phyloP scores from a whole-genome alignment of 2,888 invertebrate species.

The Geotrupes spiniger region DNA sequence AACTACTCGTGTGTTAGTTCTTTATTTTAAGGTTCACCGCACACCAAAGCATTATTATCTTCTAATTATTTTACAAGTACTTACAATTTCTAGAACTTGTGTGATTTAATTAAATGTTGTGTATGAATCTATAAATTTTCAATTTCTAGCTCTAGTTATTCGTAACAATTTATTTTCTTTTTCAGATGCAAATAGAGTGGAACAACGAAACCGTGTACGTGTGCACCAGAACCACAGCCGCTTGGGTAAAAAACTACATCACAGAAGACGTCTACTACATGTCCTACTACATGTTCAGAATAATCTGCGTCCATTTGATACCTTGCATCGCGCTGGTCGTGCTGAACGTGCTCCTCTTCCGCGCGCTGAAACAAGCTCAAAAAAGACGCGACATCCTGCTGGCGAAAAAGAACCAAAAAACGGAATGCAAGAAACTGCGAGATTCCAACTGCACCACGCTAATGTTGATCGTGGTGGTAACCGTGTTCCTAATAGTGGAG shows the following conservation, averaged over 20 bases:
- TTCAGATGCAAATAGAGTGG: constrained; percentile 66
- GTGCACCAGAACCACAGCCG: constrained; percentile 62
- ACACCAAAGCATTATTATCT: too few species aligned
- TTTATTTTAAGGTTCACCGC: too few species aligned
- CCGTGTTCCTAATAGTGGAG: constrained; percentile 79
- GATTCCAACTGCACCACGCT: constrained; percentile 83
- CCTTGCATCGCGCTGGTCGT: constrained; percentile 88
- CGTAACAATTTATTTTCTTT: constrained; percentile 23
- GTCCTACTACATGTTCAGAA: constrained; percentile 79
- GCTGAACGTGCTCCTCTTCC: constrained; percentile 82
- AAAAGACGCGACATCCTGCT: constrained; percentile 45
- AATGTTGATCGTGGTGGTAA: constrained; percentile 84
- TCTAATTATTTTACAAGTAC: too few species aligned
- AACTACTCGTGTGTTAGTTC: too few species aligned
- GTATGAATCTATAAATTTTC: too few species aligned
- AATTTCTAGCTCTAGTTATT: too few species aligned
- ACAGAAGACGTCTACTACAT: constrained; percentile 77
- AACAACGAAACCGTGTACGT: constrained; percentile 64
- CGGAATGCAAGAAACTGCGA: constrained; percentile 73
- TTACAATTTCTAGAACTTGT: too few species aligned
- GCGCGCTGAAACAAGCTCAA: constrained; percentile 82
- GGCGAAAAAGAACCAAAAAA: constrained; percentile 56
- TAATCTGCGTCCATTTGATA: constrained; percentile 86
- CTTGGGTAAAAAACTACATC: constrained; percentile 67
- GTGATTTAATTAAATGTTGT: too few species aligned